Base-by-base conservation (phyloP, 2,113 vertebrate species). In the Nibea albiflora region DNA sequence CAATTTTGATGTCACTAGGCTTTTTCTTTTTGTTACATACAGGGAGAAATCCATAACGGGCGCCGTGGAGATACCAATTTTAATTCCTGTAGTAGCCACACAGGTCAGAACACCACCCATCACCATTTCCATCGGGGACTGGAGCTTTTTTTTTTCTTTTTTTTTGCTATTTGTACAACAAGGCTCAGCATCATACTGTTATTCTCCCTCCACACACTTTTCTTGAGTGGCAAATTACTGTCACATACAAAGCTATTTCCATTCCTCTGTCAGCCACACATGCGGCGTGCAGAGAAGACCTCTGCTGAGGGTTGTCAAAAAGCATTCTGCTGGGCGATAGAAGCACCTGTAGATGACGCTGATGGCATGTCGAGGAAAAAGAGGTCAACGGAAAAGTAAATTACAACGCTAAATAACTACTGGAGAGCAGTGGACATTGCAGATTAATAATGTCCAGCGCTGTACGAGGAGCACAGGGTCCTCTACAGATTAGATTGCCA, bases 191-290 rank as follows among this genome's bases (percentile, higher is more conserved):
- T 56, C 57, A 49, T 24, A 50, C 42, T 66, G 71, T 73, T 76
- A 65, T 57, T 69, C 56, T 58, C 14, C 24, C 28, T 60, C 22
- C 44, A 75, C 31, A 70, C 17, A 71, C 57, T 77, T 77, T 61
- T 65, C 54, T 76, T 64, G 57, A 85, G 78, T 62, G 79, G 70
- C 66, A 88, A 83, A 90, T 68, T 54, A 65, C 75, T 47, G 64
- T 78, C 70, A 67, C 74, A 64, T 49, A 63, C 77, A n/a, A 60
- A 80, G 42, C 54, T 65, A 83, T 74, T 69, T 80, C 60, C 57
- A 47, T 56, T 63, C 52, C 46, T 65, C 62, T 73, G 46, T 80
- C 76, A 83, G 62, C 35, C 65, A 64, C 78, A 56, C 46, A 73
- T 60, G 44, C 50, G 68, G 57, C 24, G 39, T 46, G 46, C 47